Conservation (phyloP, 2,113 vertebrate genomes). For the Harpagus bidentatus region DNA sequence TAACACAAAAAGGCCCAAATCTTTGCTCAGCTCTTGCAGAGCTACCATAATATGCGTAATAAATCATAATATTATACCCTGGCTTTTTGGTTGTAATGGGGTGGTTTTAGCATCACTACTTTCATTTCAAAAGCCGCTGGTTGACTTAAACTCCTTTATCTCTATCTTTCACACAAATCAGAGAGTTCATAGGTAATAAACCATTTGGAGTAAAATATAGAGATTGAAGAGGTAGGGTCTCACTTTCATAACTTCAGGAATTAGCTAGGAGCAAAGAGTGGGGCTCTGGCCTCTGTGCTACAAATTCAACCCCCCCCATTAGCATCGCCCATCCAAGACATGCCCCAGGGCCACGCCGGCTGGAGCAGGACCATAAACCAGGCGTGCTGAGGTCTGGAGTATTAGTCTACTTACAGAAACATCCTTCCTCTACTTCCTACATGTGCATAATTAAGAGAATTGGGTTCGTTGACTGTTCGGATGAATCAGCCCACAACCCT, state of each 20-base stretch:
- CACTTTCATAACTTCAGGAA: neutral
- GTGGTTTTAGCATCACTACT: neutral
- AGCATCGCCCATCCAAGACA: accelerated
- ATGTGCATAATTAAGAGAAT: neutral
- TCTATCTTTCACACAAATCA: neutral
- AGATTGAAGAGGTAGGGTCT: neutral
- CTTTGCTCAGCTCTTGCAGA: neutral
- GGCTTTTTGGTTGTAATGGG: neutral
- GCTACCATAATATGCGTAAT: neutral
- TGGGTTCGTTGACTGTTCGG: neutral
- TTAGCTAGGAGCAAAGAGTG: neutral
- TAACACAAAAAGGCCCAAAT: neutral
- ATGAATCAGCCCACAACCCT: neutral
- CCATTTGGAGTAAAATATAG: neutral
- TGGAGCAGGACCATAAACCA: neutral
- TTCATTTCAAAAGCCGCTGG: neutral
- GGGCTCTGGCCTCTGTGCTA: neutral
- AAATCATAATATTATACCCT: neutral
- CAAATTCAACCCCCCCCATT: neutral
- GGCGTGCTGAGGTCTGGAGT: neutral
- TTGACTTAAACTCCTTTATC: neutral
- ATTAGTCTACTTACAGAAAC: neutral
- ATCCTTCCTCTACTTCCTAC: neutral
- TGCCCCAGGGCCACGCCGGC: too few relatives aligned
- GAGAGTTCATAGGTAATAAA: neutral